Evolutionary conservation across 2,888 invertebrate genomes (phyloP), one percentile per base, ranked within the genome.

Genomic region (Perdita meconis): DNA sequence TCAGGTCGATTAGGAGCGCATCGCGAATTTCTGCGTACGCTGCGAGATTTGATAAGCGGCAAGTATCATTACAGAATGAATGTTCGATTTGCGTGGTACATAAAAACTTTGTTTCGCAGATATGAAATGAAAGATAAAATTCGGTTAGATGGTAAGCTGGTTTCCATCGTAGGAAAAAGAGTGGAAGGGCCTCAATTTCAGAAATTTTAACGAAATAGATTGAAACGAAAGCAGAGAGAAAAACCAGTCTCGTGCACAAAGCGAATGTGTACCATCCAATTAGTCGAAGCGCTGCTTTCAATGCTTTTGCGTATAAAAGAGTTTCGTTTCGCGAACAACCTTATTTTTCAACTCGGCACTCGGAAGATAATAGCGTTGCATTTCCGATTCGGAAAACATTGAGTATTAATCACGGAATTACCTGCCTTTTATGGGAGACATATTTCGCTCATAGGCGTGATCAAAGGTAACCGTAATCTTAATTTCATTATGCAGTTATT

Each of bases 251-350:
- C 2, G 34, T 34, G 40, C 42, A 53, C 30, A 61, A 61, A 61
- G 34, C 30, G 34, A 68, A 53, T 40, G 12, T 34, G n/a, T 34
- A 50, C 34, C 34, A n/a, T 42, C 53, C 53, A 61, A 61, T 68
- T 68, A 61, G 53, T 51, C 16, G 5, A 0, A 6, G 34, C 12
- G 26, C 24, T 2, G 16, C 47, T 57, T 50, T 26, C 66, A 40
- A 40, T 60, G 59, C 51, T 59, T 40, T 1, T 38, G n/a, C 38
- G n/a, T 30, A 42, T 30, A 42, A 30, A 30, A 30, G 30, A 53
- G n/a, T 13, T 30, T 13, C 19, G 30, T 42, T 42, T 63, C 12
- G 26, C 26, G 34, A 61, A 12, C 4, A 34, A 50, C 0, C 0
- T 30, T 16, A n/a, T n/a, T 2, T 61, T 22, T n/a, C 42, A 12